Conservation (phyloP, 2,113 vertebrate genomes). For the Lanius ludovicianus region DNA sequence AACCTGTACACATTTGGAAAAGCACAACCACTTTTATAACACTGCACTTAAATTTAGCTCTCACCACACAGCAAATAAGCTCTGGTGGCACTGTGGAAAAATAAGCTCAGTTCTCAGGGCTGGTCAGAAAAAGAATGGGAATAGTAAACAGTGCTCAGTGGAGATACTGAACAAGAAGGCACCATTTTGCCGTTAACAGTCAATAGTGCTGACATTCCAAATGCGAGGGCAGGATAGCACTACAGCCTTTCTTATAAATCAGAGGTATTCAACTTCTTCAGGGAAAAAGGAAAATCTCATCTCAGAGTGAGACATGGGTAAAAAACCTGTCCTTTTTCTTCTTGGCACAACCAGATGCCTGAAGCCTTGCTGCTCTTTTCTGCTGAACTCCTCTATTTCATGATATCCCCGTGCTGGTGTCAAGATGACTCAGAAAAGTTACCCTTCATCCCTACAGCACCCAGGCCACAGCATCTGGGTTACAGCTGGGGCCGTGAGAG, state of each 20-base stretch:
- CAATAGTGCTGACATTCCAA: background rate
- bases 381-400: background rate
- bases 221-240: background rate
- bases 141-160: background rate
- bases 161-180: background rate
- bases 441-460: background rate
- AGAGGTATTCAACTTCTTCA: background rate
- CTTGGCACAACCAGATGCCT: background rate
- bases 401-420: rapidly evolving
- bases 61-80: background rate
- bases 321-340: background rate
- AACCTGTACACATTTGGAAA: background rate
- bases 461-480: background rate
- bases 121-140: background rate
- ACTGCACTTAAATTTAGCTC: background rate
- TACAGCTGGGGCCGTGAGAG: background rate
- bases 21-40: background rate
- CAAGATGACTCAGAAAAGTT: rapidly evolving
- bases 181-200: background rate
- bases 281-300: background rate
- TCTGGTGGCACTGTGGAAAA: background rate
- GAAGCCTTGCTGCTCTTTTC: background rate
- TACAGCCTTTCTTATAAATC: background rate
- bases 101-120: background rate
- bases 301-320: background rate